Base-by-base conservation (phyloP, 2,888 invertebrate species). In the Cantharis rufa region DNA sequence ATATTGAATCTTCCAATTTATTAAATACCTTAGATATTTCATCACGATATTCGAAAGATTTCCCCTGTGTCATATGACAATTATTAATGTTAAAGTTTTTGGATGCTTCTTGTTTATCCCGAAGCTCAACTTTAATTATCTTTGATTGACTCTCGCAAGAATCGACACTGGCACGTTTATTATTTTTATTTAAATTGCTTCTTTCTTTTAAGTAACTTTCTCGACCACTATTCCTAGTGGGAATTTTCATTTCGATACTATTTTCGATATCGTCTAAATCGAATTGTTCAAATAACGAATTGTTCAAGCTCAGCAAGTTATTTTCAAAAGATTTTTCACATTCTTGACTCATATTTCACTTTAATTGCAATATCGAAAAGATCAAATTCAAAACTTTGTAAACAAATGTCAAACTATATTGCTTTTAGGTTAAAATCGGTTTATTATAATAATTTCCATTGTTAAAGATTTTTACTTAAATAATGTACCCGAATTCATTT, bases 11-110 rank as follows among this genome's bases (percentile, higher is more conserved):
- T 69, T 15, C 70, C 63, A 75, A 62, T 74, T 81, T 77, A 85
- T 86, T 77, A 48, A 48, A 48, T 81, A 84, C 66, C 78, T 82
- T 72, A 86, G 83, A 27, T 84, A 81, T 62, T 84, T 81, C 27
- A 83, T 68, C 68, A 10, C 64, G 18, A 9, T n/a, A 66, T 10
- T 63, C 18, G 13, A 4, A 21, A 24, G 13, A 66, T 63, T 63
- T 63, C 2, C 10, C 3, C 16, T 18, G 24, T 1, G 15, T n/a
- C n/a, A 21, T 21, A 21, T 66, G 64, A 66, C 13, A 66, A 66
- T 13, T 24, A 24, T 9, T 11, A 21, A 10, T 24, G 11, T 1
- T 21, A 64, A 1, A 21, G 1, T n/a, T 5, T 66, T 66, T 5
- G 1, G 64, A 5, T 11, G 48, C 2, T n/a, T n/a, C 48, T 48